A percentile compares a stretch with the other conserved stretches of the same genome.
These are phyloP conservation scores for Leucoraja erinaceus DNA, from an alignment of 2,113 vertebrate species.

Conservation along the genomic window DNA sequence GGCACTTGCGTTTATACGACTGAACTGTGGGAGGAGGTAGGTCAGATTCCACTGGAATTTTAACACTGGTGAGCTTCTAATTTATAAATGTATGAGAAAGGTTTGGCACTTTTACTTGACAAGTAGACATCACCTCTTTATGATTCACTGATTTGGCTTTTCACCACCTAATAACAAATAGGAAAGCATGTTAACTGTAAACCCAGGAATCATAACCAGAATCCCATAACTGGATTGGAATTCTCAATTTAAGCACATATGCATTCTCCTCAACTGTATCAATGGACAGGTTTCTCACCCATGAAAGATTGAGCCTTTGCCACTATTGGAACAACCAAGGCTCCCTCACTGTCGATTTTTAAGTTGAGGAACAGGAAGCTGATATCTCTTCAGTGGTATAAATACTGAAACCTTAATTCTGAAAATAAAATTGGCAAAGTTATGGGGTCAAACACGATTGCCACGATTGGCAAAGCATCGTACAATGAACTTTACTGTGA, in stretches of 20 bases:
- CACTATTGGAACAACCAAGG: neutral
- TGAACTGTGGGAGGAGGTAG: neutral
- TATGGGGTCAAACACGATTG: neutral
- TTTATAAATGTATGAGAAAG: neutral
- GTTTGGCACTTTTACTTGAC: neutral
- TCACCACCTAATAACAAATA: neutral
- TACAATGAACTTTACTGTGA: neutral
- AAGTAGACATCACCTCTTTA: neutral
- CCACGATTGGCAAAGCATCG: neutral
- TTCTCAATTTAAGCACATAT: neutral
- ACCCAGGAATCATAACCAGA: neutral
- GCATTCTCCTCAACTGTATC: neutral
- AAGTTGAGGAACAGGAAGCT: too few species aligned
- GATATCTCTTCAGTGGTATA: neutral
- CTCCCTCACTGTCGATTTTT: too few species aligned
- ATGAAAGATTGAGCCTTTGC: neutral
- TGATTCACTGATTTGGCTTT: neutral
- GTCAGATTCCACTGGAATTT: neutral
- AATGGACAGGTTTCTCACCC: neutral
- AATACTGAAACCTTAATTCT: neutral
- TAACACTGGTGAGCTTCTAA: neutral
- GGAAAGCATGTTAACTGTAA: neutral
- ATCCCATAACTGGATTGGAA: neutral
- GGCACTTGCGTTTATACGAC: too few species aligned
- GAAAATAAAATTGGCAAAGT: neutral